Base-by-base conservation (phyloP, 2,888 invertebrate genomes). In the Campaea margaritaria region DNA sequence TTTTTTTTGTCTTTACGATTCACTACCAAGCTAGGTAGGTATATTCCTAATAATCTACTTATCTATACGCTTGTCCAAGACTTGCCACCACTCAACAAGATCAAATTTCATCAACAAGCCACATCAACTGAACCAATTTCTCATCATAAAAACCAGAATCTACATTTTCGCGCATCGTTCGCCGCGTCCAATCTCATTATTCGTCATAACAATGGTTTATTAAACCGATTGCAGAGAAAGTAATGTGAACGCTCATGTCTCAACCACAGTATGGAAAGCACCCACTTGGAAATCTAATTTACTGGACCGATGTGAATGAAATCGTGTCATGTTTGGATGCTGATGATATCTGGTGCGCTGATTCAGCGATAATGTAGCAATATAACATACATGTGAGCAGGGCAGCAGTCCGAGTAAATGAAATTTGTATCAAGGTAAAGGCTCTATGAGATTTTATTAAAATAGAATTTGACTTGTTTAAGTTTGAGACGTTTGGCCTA, bases 161-260 rank as follows among this genome's bases (percentile, higher is more conserved):
- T 62, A 13, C 59, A 65, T 69, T 64, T 65, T 58, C 65, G 67
- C 58, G 65, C 67, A 59, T 57, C 64, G 62, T 49, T 58, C 44
- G 48, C 57, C 41, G 11, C 65, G 51, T 58, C 54, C 58, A 51
- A 58, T 65, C 69, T 62, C 56, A 64, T 67, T 61, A 64, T 27
- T 46, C 57, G 38, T 55, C 60, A 62, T 51, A 64, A 68, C 68
- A 67, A 69, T 69, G 64, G 67, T 63, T 67, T 63, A 64, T 59
- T 65, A 65, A 64, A 67, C 58, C 57, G 54, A 65, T 59, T 54
- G 64, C 42, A 51, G 69, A 53, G 69, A 69, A 69, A 69, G 69
- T 69, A 64, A 58, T 52, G 63, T 61, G 65, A 56, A 52, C 67
- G 53, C 52, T 62, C n/a, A n/a, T n/a, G n/a, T n/a, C n/a, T n/a